Conservation (phyloP, 2,888 invertebrate genomes). For the Pseudoips prasinana region DNA sequence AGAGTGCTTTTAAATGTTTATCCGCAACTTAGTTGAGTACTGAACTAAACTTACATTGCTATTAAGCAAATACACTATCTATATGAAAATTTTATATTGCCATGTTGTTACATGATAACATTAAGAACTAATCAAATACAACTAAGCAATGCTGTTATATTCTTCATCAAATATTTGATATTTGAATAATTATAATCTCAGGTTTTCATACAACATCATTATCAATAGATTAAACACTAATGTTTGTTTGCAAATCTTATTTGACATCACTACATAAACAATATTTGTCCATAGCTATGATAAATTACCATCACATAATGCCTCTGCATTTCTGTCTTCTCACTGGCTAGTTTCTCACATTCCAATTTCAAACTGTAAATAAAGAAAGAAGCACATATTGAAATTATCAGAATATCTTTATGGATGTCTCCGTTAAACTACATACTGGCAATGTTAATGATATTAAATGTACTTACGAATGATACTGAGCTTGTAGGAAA, state of each 20-base stretch:
- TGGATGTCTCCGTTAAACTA: too few relatives aligned
- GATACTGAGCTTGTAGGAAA: conserved; percentile 97
- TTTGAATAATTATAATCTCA: conserved; percentile 33
- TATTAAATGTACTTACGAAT: conserved; percentile 87
- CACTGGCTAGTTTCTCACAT: conserved; percentile 97
- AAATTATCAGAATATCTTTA: too few relatives aligned
- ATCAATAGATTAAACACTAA: conserved; percentile 28
- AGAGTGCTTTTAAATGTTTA: too few relatives aligned
- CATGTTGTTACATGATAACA: too few relatives aligned
- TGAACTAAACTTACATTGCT: too few relatives aligned
- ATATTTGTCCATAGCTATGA: conserved; percentile 24
- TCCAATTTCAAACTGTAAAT: conserved; percentile 94
- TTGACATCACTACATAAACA: conserved; percentile 27
- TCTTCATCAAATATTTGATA: conserved; percentile 37
- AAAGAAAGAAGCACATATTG: too few relatives aligned
- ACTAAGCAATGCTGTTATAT: conserved; percentile 21
- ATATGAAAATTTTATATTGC: too few relatives aligned
- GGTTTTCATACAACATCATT: conserved; percentile 35
- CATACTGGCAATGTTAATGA: conserved; percentile 12
- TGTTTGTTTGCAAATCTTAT: conserved; percentile 39
- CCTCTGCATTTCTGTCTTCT: conserved; percentile 99
- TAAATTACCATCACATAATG: conserved; percentile 97
- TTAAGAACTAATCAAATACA: conserved; percentile 3
- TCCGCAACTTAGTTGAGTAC: too few relatives aligned
- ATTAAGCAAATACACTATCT: too few relatives aligned